Conservation (phyloP, 2,888 invertebrate species). For the Drosophila ustulata region DNA sequence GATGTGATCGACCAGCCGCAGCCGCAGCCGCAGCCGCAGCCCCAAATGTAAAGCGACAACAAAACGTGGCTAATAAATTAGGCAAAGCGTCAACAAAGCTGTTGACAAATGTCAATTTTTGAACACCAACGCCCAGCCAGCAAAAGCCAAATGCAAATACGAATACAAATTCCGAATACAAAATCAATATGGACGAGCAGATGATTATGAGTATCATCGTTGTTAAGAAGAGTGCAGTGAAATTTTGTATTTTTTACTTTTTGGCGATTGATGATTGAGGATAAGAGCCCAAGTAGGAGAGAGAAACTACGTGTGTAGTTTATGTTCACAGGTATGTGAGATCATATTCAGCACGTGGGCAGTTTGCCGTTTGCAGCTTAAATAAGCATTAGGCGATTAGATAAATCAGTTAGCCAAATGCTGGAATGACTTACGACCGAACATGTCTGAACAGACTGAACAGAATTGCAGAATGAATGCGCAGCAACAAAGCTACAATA, state of each 20-base stretch:
- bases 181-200: conserved; percentile 24
- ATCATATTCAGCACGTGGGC: conserved; percentile 42
- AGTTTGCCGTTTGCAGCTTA: neutral
- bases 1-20: conserved; percentile 48
- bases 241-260: conserved; percentile 28
- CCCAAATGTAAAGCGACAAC: conserved; percentile 51
- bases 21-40: neutral
- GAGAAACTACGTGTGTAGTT: conserved; percentile 31
- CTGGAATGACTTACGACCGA: conserved; percentile 16
- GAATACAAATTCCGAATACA: conserved; percentile 11
- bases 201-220: conserved; percentile 1
- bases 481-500: too few relatives aligned
- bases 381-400: conserved; percentile 2
- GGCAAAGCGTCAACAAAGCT: conserved; percentile 64
- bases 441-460: neutral
- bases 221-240: conserved; percentile 30
- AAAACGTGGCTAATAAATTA: conserved; percentile 67
- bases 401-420: conserved; percentile 9
- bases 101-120: conserved; percentile 67
- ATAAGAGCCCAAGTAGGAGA: conserved; percentile 27
- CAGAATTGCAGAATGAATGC: neutral
- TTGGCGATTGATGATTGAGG: conserved; percentile 23
- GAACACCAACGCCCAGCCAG: conserved; percentile 47
- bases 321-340: conserved; percentile 16
- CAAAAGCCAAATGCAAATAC: conserved; percentile 6